phyloP scores from a whole-genome alignment of 2,888 invertebrate genomes.

The Acanthosoma haemorrhoidale region DNA sequence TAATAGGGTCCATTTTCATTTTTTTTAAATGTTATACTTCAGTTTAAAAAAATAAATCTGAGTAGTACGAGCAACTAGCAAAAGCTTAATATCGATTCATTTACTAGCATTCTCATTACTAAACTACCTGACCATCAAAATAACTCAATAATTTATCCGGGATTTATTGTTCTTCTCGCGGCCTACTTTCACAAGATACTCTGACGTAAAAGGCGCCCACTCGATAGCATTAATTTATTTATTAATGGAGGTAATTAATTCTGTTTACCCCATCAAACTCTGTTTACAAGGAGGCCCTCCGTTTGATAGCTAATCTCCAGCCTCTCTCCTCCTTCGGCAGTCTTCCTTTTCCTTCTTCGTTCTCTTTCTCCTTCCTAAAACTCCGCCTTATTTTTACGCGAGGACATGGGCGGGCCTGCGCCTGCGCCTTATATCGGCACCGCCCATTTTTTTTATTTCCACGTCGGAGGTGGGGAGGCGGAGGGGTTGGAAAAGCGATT shows the following conservation, averaged over 20 bases:
- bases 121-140: too few species aligned
- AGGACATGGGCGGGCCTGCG: constrained; percentile 6
- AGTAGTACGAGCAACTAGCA: too few species aligned
- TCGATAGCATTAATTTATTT: too few species aligned
- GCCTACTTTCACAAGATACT: too few species aligned
- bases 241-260: background rate
- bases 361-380: constrained; percentile 10
- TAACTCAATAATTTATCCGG: too few species aligned
- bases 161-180: too few species aligned
- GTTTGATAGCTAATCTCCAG: background rate
- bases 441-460: constrained; percentile 16
- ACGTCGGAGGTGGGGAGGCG: background rate
- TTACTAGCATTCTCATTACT: too few species aligned
- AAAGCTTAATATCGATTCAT: too few species aligned
- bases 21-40: too few species aligned
- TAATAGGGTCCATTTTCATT: too few species aligned
- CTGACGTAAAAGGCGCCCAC: too few species aligned
- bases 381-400: constrained; percentile 9
- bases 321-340: background rate
- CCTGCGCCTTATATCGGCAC: constrained; percentile 2
- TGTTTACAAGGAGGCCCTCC: background rate
- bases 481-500: background rate
- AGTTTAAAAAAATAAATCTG: too few species aligned
- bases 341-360: background rate
- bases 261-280: background rate